Base-by-base conservation (phyloP, 2,113 vertebrate genomes). In the Bungarus multicinctus region DNA sequence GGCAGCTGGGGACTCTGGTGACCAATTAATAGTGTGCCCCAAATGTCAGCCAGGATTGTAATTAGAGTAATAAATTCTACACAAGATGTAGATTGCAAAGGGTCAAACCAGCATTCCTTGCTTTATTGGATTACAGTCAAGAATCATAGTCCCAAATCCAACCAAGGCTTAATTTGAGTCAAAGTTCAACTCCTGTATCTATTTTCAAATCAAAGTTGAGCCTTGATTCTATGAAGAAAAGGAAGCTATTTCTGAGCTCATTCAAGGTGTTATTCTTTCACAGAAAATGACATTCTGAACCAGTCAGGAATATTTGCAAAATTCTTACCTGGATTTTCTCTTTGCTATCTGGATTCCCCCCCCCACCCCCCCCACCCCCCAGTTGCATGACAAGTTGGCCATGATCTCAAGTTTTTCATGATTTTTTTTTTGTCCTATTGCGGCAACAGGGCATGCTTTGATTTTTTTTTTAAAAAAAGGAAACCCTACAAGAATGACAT, bases 1-100 rank as follows among this genome's bases (percentile, higher is more conserved):
- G 45, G 92, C 45, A 93, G 92, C 74, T 90, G 92, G 55, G 90
- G 89, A 64, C 92, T 90, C 89, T 87, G 81, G 92, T 93, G 89
- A 88, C 89, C 92, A 88, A 93, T 93, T 93, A 89, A 90, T 52
- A 92, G 30, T 2, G 3, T 1, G 0, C 16, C 85, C 57, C 57
- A 89, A 50, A 1, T 1, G 58, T 30, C 3, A 89, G 88, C 87
- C 1, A 89, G 57, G 50, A 74, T 60, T 57, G 88, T 60, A n/a
- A 34, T 64, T 81, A 43, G 60, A 81, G 93, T 27, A 93, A 91
- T 14, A 69, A 0, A 55, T 22, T 64, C 87, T 90, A 0, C 16
- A 0, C 30, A 86, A 90, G 93, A 93, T 39, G 54, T 60, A 89
- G 94, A 92, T 91, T 57, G 8, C 43, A 2, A 23, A 64, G 58